Evolutionary conservation across 1,140 invertebrate genomes (phyloP).

Genomic region (Potamilus streckersoni): DNA sequence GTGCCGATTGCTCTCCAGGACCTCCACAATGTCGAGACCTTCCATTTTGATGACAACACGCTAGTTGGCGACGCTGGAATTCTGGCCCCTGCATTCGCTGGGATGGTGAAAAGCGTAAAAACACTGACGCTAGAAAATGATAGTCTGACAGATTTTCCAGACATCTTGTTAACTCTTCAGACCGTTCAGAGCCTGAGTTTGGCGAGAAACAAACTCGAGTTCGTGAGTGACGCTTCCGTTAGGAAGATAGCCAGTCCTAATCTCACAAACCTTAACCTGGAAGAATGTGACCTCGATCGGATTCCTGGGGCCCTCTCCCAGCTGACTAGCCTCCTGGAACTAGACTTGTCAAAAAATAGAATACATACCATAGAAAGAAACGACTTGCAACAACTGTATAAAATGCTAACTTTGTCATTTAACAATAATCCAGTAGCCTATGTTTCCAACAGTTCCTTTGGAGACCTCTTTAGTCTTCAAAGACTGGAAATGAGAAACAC

Average conservation of each 20-base stretch:
- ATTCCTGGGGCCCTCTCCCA: slow-evolving; percentile 22
- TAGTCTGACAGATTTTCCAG: slow-evolving; percentile 17
- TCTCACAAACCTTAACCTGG: slow-evolving; percentile 15
- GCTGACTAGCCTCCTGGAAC: slow-evolving; percentile 4
- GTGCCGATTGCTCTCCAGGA: slow-evolving; percentile 21
- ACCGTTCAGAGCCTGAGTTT: slow-evolving; percentile 20
- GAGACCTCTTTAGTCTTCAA: background rate
- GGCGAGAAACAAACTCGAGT: slow-evolving; percentile 19
- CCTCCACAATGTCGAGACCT: slow-evolving; percentile 5
- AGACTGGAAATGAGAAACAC: slow-evolving; percentile 12
- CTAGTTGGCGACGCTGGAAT: slow-evolving; percentile 21
- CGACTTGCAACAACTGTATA: too few relatives aligned
- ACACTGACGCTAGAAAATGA: slow-evolving; percentile 24
- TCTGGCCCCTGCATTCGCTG: slow-evolving; percentile 24
- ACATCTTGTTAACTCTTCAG: slow-evolving; percentile 11
- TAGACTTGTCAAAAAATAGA: slow-evolving; percentile 23
- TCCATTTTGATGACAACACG: slow-evolving; percentile 27
- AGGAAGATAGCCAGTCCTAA: slow-evolving; percentile 9
- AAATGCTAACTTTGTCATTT: too few relatives aligned
- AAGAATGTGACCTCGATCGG: slow-evolving; percentile 16
- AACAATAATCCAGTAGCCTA: slow-evolving; percentile 13
- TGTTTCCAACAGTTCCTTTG: slow-evolving; percentile 23
- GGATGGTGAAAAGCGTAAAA: slow-evolving; percentile 1
- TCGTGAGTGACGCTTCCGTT: slow-evolving; percentile 19
- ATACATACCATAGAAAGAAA: slow-evolving; percentile 27